Base-by-base conservation (phyloP, 2,113 vertebrate genomes). In the Okapia johnstoni region DNA sequence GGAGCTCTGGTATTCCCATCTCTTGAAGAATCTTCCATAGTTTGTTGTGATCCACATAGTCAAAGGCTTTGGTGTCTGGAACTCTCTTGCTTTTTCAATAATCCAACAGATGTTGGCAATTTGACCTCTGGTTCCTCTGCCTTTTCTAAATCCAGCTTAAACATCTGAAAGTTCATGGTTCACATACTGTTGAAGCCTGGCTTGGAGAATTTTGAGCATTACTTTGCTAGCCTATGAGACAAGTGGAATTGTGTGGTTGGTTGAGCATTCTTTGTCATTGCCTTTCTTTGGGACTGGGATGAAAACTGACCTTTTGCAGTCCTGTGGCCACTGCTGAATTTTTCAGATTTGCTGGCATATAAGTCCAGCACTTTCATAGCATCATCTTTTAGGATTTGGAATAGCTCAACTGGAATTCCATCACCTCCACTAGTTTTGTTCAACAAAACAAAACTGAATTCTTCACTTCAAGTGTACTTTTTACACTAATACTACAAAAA, bases 391-490 rank as follows among this genome's bases (percentile, higher is more conserved):
- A 70, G 63, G 17, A 70, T 36, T 70, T 36, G 9, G 17, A 36
- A 70, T 70, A 70, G n/a, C n/a, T 36, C 63, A 70, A 36, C n/a
- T 70, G 63, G 19, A 70, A 70, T 70, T 70, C n/a, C 9, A 36
- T 36, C 17, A 70, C 63, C 5, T 21, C 63, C 63, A 11, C n/a
- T 36, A 36, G 19, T 9, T 70, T 23, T 70, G 66, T 70, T 12
- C 66, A 70, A 70, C n/a, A 70, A 70, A 70, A 70, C 66, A 70
- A 36, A 70, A 70, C 19, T 73, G 11, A 73, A 23, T 48, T 54
- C 36, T 81, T 94, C 36, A 61, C 1, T 89, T 87, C 16, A 48
- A 92, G 43, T 81, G 52, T 91, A 54, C 5, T 52, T 93, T 60
- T 85, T 76, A 76, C 16, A 55, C 86, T 61, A 85, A 52, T 14